A percentile compares a stretch with the other conserved stretches of the same genome.
Conservation (phyloP, 1,140 invertebrate species). For the Macrocentrus cingulum region DNA sequence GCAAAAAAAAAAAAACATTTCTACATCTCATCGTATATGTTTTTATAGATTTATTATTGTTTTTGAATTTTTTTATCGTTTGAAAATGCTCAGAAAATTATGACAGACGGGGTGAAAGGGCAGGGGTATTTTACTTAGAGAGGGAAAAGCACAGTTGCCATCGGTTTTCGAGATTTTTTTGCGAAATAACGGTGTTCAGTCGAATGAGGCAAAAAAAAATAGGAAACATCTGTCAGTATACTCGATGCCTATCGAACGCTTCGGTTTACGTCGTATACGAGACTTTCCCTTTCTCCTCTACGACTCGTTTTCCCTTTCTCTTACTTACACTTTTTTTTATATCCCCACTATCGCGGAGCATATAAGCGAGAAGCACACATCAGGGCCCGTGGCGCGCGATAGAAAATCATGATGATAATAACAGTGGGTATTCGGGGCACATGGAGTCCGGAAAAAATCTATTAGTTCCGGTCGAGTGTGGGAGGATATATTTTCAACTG, state of each 20-base stretch:
- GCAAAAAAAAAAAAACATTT: too few relatives aligned
- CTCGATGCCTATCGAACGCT: conserved; percentile 34
- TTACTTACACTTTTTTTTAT: conserved; percentile 9
- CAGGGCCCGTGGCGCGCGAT: too few relatives aligned
- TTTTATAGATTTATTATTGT: too few relatives aligned
- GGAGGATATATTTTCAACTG: background rate
- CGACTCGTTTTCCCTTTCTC: conserved; percentile 20
- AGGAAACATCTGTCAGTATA: conserved; percentile 34
- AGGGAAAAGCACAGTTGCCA: conserved; percentile 13
- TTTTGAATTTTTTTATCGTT: too few relatives aligned
- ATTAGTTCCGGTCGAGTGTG: conserved; percentile 29
- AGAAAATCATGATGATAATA: conserved; percentile 31
- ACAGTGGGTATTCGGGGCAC: conserved; percentile 21
- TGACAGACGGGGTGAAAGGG: background rate
- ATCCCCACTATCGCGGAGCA: background rate
- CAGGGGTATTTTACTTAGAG: background rate
- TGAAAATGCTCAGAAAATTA: too few relatives aligned
- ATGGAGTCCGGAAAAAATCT: conserved; percentile 42
- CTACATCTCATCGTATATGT: too few relatives aligned
- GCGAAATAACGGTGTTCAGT: conserved; percentile 33
- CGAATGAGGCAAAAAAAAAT: conserved; percentile 36
- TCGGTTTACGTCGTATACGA: conserved; percentile 24
- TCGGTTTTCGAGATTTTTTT: conserved; percentile 32
- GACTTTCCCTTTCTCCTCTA: conserved; percentile 11
- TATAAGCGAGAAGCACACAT: too few relatives aligned